These are phyloP conservation scores for Encarsia formosa DNA, from an alignment of 2,888 invertebrate species.

Conservation along the genomic window DNA sequence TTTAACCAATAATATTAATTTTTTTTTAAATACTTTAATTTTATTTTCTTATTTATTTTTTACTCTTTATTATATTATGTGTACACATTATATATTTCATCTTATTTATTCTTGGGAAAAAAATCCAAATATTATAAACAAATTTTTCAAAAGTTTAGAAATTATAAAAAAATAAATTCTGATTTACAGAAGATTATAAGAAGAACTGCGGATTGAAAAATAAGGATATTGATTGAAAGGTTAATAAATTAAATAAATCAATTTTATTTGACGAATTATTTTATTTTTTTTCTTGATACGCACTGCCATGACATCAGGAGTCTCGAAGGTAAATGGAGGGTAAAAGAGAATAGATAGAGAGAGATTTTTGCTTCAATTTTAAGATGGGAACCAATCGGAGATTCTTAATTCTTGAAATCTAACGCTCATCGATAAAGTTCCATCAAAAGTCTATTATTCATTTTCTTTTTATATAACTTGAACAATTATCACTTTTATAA, in stretches of 20 bases:
- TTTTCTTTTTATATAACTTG: slow-evolving; percentile 1
- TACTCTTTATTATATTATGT: background rate
- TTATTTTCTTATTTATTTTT: no score
- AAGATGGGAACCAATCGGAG: slow-evolving; percentile 4
- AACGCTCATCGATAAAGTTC: slow-evolving; percentile 3
- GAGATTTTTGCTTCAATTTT: slow-evolving; percentile 7
- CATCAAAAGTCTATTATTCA: background rate
- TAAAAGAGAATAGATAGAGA: slow-evolving; percentile 15
- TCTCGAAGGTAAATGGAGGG: slow-evolving; percentile 8
- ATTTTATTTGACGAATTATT: slow-evolving; percentile 11
- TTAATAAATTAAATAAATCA: background rate
- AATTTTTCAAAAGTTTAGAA: no score
- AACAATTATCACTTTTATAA: slow-evolving; percentile 6
- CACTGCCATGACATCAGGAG: slow-evolving; percentile 11
- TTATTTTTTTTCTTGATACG: slow-evolving; percentile 14
- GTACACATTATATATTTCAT: background rate
- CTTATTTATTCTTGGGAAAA: no score
- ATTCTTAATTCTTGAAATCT: background rate
- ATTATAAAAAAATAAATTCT: no score
- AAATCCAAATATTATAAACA: no score
- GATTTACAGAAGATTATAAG: no score
- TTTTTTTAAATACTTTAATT: no score
- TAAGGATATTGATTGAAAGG: background rate
- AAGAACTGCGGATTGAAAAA: background rate
- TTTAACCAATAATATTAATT: no score